phyloP scores from a whole-genome alignment of 2,797 vertebrate genomes.

The Crenuchus spilurus region DNA sequence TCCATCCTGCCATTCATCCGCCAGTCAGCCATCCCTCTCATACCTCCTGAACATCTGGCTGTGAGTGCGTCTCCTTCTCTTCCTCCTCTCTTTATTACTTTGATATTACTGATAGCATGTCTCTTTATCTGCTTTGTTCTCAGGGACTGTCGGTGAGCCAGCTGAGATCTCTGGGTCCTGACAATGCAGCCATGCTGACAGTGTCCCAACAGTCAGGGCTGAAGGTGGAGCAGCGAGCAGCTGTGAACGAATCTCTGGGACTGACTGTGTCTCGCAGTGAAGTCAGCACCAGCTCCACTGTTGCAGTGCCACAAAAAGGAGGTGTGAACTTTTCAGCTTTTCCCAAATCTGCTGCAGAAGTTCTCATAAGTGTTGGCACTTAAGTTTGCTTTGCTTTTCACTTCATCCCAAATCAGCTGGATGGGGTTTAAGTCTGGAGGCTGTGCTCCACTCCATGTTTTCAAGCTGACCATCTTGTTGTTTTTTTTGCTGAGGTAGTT shows the following conservation, averaged over 20 bases:
- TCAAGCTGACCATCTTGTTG: no score
- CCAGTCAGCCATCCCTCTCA: slow-evolving; percentile 57
- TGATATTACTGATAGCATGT: neutral
- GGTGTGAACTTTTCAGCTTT: slow-evolving; percentile 12
- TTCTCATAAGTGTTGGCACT: no score
- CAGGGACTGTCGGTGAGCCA: slow-evolving; percentile 68
- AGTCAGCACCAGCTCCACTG: neutral
- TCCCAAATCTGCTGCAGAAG: no score
- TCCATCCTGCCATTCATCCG: slow-evolving; percentile 64
- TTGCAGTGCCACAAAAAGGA: slow-evolving; percentile 31
- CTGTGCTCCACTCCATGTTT: no score
- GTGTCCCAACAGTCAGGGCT: slow-evolving; percentile 58
- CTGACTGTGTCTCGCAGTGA: slow-evolving; percentile 22
- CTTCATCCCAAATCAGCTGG: no score
- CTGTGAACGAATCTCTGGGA: slow-evolving; percentile 49
- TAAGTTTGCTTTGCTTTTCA: no score
- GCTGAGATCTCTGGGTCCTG: slow-evolving; percentile 70
- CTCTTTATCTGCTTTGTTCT: slow-evolving; percentile 4
- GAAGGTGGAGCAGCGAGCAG: slow-evolving; percentile 33
- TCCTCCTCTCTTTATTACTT: neutral
- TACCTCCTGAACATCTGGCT: slow-evolving; percentile 57
- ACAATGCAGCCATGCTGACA: slow-evolving; percentile 70
- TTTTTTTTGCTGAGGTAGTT: no score
- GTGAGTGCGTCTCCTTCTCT: slow-evolving; percentile 63
- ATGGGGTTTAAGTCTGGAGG: no score